Conservation (phyloP, 2,888 invertebrate genomes). For the Tupiocoris notatus region DNA sequence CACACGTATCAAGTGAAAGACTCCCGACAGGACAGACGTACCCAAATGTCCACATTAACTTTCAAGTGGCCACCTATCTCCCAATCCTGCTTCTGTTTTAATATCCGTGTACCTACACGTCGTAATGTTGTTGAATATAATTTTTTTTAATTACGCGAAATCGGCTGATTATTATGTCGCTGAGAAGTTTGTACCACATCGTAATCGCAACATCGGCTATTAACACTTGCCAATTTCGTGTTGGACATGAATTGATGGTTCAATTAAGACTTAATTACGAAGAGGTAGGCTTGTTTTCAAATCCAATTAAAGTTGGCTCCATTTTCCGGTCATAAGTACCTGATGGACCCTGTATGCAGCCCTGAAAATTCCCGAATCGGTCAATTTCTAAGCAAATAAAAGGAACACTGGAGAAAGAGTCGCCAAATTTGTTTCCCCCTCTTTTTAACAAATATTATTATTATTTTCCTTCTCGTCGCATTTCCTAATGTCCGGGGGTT, state of each 20-base stretch:
- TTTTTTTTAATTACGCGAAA: background rate
- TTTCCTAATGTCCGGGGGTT: too few species aligned
- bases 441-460: too few species aligned
- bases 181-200: background rate
- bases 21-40: background rate
- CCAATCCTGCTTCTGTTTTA: background rate
- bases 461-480: too few species aligned
- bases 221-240: background rate
- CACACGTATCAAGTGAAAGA: background rate
- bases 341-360: too few species aligned
- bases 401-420: too few species aligned
- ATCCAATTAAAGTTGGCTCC: background rate
- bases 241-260: background rate
- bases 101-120: background rate
- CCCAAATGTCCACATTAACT: background rate
- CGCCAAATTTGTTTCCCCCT: too few species aligned
- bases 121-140: background rate
- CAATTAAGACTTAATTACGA: background rate
- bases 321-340: too few species aligned
- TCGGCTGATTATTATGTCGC: background rate
- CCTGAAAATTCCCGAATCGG: too few species aligned
- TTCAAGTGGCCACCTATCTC: background rate
- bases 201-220: background rate
- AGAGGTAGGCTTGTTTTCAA: background rate
- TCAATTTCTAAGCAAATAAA: too few species aligned